Base-by-base conservation (phyloP, 2,888 invertebrate genomes). In the Agrenia bidenticulata region DNA sequence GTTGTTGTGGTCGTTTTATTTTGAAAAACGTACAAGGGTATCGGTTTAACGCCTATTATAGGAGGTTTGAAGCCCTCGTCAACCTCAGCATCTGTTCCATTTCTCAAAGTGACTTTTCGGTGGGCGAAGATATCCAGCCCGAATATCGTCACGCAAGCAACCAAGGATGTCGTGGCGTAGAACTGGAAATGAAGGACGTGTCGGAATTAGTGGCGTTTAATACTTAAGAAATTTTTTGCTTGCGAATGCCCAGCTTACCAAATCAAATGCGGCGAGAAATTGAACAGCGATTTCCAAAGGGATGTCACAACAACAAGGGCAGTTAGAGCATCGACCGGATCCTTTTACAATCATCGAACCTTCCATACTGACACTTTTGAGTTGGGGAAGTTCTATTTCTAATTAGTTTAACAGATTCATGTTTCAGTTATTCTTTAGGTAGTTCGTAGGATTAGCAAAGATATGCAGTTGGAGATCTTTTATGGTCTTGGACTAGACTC, bases 251-350 rank as follows among this genome's bases (percentile, higher is more conserved):
- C 19, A 24, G 7, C 51, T 61, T 39, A 51, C 56, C 4, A 45
- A 4, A n/a, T 58, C 41, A 13, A 45, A 42, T 11, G 15, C 21
- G 17, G 24, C n/a, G 23, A 27, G 17, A 13, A 42, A n/a, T 24
- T 39, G 58, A 11, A 58, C 39, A 7, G 41, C 42, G 42, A 58
- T 39, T 2, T 27, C 41, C 9, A 58, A n/a, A 7, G 39, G 24
- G 19, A 58, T 15, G n/a, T 42, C 32, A 15, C 11, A 42, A 19
- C 41, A 27, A 42, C 58, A 41, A 11, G 58, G 24, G 42, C 5
- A 27, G 15, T 45, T n/a, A n/a, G n/a, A n/a, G n/a, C n/a, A 7
- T 39, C 9, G 9, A 7, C 7, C 39, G 39, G 39, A 39, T 39
- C 39, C 39, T 11, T 39, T 11, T 39, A 15, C 15, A 11, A 15